phyloP scores from a whole-genome alignment of 2,797 vertebrate genomes.

The Artibeus lituratus region DNA sequence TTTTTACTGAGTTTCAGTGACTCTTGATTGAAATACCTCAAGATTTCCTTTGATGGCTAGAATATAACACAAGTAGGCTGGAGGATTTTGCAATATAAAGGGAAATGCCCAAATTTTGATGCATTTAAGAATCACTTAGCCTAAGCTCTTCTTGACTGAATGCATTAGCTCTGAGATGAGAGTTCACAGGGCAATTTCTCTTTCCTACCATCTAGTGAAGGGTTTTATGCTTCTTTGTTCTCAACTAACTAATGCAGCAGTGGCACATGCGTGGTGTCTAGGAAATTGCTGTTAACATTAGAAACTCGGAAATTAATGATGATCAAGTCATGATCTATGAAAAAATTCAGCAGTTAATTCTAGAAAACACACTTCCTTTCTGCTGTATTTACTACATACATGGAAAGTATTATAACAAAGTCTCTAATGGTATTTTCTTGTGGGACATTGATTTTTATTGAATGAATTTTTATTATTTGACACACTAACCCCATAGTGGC shows the following conservation, averaged over 20 bases:
- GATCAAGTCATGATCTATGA: not conserved
- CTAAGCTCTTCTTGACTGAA: constrained; percentile 14
- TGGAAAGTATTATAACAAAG: not conserved
- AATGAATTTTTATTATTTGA: not conserved
- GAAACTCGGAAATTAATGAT: not conserved
- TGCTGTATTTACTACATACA: not conserved
- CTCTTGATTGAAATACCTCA: not conserved
- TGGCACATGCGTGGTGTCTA: not conserved
- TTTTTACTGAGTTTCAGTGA: not conserved
- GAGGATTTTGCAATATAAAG: not conserved
- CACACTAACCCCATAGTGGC: no score
- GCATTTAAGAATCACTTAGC: not conserved
- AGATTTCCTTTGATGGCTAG: not conserved
- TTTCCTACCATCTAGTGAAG: not conserved
- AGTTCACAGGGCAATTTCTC: not conserved
- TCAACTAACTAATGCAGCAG: not conserved
- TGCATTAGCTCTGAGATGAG: not conserved
- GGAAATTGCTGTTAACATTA: not conserved
- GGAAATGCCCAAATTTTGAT: not conserved
- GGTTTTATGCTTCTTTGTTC: not conserved
- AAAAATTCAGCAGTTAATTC: not conserved
- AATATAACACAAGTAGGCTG: not conserved
- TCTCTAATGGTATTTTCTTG: not conserved
- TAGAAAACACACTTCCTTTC: not conserved
- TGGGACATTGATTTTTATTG: not conserved